These are phyloP conservation scores for Proterorhinus semilunaris DNA, from an alignment of 2,113 vertebrate genomes.

Conservation along the genomic window DNA sequence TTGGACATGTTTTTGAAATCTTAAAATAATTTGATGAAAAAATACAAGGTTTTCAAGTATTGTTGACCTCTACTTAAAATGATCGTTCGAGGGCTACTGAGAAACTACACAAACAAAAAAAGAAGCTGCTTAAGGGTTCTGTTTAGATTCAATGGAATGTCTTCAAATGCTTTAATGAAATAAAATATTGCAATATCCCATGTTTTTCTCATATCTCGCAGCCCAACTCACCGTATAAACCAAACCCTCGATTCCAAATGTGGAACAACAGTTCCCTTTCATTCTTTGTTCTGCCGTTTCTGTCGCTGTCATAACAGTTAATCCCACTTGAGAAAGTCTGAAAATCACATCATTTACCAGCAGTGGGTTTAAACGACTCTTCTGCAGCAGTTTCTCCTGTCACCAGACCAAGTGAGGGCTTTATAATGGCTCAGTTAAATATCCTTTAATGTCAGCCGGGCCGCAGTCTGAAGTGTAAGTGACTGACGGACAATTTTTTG, in stretches of 20 bases:
- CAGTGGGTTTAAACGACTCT: neutral
- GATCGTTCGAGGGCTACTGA: no score
- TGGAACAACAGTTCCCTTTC: neutral
- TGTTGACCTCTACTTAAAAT: no score
- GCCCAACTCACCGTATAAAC: neutral
- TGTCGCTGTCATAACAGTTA: neutral
- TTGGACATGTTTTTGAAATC: no score
- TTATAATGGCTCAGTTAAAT: neutral
- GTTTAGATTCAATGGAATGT: no score
- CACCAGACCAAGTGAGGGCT: neutral
- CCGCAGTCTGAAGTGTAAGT: slow-evolving; percentile 3
- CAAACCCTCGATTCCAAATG: neutral
- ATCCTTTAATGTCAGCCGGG: neutral
- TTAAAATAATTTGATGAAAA: no score
- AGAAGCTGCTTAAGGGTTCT: no score
- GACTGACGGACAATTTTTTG: slow-evolving; percentile 5
- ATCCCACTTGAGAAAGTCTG: neutral
- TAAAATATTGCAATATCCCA: no score
- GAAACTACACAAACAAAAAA: no score
- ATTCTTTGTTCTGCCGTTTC: neutral
- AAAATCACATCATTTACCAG: neutral
- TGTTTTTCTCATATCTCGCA: no score
- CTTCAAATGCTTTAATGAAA: no score
- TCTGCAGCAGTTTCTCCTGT: neutral
- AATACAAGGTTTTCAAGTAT: no score